These are phyloP conservation scores for Lithobates sylvaticus DNA, from an alignment of 2,797 vertebrate species.

Conservation along the genomic window DNA sequence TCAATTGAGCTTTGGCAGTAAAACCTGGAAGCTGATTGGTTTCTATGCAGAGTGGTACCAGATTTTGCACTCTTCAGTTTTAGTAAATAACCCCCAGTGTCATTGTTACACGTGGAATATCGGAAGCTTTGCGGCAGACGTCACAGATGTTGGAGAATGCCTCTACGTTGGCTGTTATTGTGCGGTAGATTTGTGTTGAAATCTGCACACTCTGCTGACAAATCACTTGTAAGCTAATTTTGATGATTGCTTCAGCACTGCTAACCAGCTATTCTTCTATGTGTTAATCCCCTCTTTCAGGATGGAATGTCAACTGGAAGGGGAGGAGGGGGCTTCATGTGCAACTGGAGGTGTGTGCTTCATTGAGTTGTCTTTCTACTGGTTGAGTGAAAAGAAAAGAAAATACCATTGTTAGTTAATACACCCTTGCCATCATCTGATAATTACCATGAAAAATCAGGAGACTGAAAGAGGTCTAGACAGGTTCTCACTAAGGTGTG, in stretches of 20 bases:
- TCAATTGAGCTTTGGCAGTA: too few species aligned
- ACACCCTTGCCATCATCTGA: too few species aligned
- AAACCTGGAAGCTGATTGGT: too few species aligned
- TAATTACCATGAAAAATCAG: too few species aligned
- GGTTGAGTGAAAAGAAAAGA: background rate
- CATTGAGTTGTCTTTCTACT: constrained; percentile 12
- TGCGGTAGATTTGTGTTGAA: constrained; percentile 2
- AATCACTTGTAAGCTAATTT: constrained; percentile 58
- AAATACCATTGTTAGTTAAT: background rate
- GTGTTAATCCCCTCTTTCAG: constrained; percentile 52
- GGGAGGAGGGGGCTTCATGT: constrained; percentile 15
- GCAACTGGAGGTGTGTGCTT: background rate
- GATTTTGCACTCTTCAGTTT: too few species aligned
- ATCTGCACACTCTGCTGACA: constrained; percentile 53
- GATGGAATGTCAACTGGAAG: constrained; percentile 29
- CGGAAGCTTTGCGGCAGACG: background rate
- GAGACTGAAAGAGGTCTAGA: too few species aligned
- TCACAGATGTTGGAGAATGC: background rate
- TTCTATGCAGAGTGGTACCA: too few species aligned
- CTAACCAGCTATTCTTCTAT: constrained; percentile 22
- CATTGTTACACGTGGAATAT: background rate
- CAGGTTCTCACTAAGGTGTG: too few species aligned
- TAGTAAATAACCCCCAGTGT: too few species aligned
- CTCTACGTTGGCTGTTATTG: background rate
- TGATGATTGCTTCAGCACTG: constrained; percentile 37